phyloP scores from a whole-genome alignment of 2,797 vertebrate species.

The Pampus argenteus region DNA sequence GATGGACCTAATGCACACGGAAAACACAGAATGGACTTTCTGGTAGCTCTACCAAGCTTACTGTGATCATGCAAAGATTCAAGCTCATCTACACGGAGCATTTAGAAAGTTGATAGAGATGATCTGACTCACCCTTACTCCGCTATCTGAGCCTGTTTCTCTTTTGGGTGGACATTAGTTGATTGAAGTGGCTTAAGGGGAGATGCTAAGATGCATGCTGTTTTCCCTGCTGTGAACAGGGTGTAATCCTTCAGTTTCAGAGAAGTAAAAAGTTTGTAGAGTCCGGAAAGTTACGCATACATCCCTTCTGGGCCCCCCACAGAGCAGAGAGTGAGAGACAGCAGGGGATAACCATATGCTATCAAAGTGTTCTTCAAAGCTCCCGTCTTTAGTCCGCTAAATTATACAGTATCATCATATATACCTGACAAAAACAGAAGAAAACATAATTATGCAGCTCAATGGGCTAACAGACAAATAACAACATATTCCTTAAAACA shows the following conservation, averaged over 20 bases:
- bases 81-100: slow-evolving; percentile 29
- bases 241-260: slow-evolving; percentile 80
- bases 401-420: slow-evolving; percentile 71
- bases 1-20: slow-evolving; percentile 56
- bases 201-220: slow-evolving; percentile 67
- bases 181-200: slow-evolving; percentile 68
- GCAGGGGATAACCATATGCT: slow-evolving; percentile 78
- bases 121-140: slow-evolving; percentile 43
- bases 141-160: slow-evolving; percentile 46
- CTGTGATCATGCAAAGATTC: slow-evolving; percentile 33
- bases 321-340: slow-evolving; percentile 77
- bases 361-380: slow-evolving; percentile 80
- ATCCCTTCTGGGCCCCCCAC: slow-evolving; percentile 76
- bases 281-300: slow-evolving; percentile 77
- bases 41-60: slow-evolving; percentile 31
- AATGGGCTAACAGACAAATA: slow-evolving; percentile 19
- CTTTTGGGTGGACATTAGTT: slow-evolving; percentile 44
- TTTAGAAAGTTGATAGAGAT: slow-evolving; percentile 32
- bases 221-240: slow-evolving; percentile 73
- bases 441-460: slow-evolving; percentile 47
- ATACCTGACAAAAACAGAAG: slow-evolving; percentile 67
- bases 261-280: slow-evolving; percentile 80
- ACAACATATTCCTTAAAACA: slow-evolving; percentile 25
- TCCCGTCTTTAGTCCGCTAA: slow-evolving; percentile 53
- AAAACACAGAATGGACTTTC: slow-evolving; percentile 50